These are phyloP conservation scores for Vanessa tameamea DNA, from an alignment of 1,140 invertebrate genomes.

Conservation along the genomic window DNA sequence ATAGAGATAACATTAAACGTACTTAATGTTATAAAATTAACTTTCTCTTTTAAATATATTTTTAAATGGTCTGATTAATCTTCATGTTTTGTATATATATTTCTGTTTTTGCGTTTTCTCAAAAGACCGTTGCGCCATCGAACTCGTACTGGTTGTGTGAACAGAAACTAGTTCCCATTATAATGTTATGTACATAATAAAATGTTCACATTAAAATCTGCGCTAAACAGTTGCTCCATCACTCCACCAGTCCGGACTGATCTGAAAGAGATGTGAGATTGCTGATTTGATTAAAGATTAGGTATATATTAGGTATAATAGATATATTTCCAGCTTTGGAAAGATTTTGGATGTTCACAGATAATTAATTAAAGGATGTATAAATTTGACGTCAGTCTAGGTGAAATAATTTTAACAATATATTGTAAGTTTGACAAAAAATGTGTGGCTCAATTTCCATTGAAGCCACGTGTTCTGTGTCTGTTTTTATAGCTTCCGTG, in stretches of 20 bases:
- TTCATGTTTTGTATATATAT: not conserved
- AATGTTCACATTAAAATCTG: conserved; percentile 40
- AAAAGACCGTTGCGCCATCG: conserved; percentile 37
- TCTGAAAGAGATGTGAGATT: conserved; percentile 11
- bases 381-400: not conserved
- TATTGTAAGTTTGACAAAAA: conserved; percentile 6
- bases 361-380: not conserved
- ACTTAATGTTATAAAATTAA: not conserved
- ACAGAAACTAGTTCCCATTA: conserved; percentile 41
- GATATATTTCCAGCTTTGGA: not conserved
- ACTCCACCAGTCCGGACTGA: not conserved
- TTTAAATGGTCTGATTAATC: not conserved
- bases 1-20: not conserved
- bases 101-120: conserved; percentile 21
- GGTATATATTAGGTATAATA: too few relatives aligned
- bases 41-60: not conserved
- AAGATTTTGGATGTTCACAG: not conserved
- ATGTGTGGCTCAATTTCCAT: not conserved
- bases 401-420: not conserved
- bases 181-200: conserved; percentile 42
- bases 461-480: conserved; percentile 5
- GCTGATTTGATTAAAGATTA: not conserved
- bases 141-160: conserved; percentile 40
- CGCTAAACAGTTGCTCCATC: conserved; percentile 27
- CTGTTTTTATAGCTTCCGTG: conserved; percentile 1